Conservation (phyloP, 2,797 vertebrate species). For the Sebastes itinus region DNA sequence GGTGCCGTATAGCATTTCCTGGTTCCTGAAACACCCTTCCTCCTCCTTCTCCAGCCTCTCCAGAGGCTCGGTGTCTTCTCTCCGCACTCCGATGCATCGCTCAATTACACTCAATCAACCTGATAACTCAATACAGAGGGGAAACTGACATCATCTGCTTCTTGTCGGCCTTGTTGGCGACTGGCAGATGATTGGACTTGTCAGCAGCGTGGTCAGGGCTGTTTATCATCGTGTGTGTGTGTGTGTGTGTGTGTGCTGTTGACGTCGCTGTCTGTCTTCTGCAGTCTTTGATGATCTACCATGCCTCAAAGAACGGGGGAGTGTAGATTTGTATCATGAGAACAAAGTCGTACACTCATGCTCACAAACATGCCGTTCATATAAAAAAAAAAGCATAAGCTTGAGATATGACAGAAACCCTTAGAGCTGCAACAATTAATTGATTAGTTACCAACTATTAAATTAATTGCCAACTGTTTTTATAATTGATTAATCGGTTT, state of each 20-base stretch:
- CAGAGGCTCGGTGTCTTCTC: conserved; percentile 60
- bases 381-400: background rate
- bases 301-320: background rate
- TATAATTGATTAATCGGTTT: too few species aligned
- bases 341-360: background rate
- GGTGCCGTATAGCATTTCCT: conserved; percentile 48
- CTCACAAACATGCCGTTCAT: background rate
- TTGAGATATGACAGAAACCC: background rate
- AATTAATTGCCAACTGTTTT: too few species aligned
- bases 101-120: conserved; percentile 77
- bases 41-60: conserved; percentile 49
- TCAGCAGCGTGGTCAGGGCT: conserved; percentile 37
- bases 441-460: too few species aligned
- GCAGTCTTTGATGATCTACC: conserved; percentile 5
- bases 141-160: conserved; percentile 77
- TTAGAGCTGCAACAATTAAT: background rate
- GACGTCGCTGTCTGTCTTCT: conserved; percentile 15
- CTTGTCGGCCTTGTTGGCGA: conserved; percentile 62
- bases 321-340: background rate
- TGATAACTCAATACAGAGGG: conserved; percentile 73
- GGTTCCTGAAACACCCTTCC: conserved; percentile 63
- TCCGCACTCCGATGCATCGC: conserved; percentile 72
- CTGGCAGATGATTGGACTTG: conserved; percentile 64
- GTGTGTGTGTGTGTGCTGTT: background rate
- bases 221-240: conserved; percentile 33